Percentiles rank a stretch among this genome's conserved stretches.
Conservation (phyloP, 2,888 invertebrate genomes). For the Mythimna loreyi region DNA sequence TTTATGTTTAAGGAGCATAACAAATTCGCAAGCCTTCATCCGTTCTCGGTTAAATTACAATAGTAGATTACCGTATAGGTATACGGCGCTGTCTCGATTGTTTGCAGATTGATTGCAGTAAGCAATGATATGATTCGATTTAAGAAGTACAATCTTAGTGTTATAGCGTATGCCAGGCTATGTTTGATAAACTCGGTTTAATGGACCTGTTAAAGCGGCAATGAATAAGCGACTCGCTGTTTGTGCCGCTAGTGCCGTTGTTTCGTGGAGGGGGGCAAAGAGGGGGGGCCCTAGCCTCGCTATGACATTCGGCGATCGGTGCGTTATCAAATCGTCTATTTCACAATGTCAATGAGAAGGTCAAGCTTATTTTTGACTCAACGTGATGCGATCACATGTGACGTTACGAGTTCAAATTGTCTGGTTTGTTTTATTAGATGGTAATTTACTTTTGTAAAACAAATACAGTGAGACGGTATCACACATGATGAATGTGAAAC, state of each 20-base stretch:
- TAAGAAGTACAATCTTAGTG: slow-evolving; percentile 26
- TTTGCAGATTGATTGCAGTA: slow-evolving; percentile 76
- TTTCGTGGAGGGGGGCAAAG: slow-evolving; percentile 76
- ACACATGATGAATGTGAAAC: slow-evolving; percentile 72
- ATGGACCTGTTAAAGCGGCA: slow-evolving; percentile 71
- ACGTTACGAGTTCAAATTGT: slow-evolving; percentile 59
- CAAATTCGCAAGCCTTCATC: slow-evolving; percentile 60
- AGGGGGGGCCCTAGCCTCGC: slow-evolving; percentile 87
- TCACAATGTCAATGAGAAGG: slow-evolving; percentile 91
- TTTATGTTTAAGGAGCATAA: slow-evolving; percentile 57
- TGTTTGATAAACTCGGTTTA: slow-evolving; percentile 57
- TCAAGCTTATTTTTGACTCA: slow-evolving; percentile 87
- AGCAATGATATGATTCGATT: slow-evolving; percentile 45
- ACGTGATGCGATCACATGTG: slow-evolving; percentile 79
- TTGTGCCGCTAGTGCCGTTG: slow-evolving; percentile 71
- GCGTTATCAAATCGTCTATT: slow-evolving; percentile 90
- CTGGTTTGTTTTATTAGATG: slow-evolving; percentile 33
- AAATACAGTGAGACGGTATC: slow-evolving; percentile 66
- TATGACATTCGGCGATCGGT: slow-evolving; percentile 89
- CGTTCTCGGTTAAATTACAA: slow-evolving; percentile 64
- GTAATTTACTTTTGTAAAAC: slow-evolving; percentile 51
- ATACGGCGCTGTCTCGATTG: slow-evolving; percentile 73
- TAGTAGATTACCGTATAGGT: slow-evolving; percentile 62
- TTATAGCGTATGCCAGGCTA: slow-evolving; percentile 59
- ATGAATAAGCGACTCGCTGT: slow-evolving; percentile 75